phyloP scores from a whole-genome alignment of 2,797 vertebrate genomes.

The Meda fulgida region DNA sequence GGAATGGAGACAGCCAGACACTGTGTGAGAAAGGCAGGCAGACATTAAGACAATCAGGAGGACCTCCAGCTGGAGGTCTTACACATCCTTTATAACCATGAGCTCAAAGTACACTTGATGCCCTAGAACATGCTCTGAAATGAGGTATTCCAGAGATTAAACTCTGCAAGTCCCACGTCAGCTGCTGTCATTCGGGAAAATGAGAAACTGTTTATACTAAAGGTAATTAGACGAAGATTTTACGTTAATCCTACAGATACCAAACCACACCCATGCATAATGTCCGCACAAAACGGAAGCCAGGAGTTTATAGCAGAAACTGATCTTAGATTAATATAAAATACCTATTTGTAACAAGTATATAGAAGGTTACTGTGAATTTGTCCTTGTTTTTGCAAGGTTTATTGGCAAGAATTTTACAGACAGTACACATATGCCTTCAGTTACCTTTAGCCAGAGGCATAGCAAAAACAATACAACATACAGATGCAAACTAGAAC shows the following conservation, averaged over 20 bases:
- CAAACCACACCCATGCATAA: slow-evolving; percentile 2
- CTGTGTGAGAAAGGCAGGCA: slow-evolving; percentile 43
- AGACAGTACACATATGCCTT: slow-evolving; percentile 21
- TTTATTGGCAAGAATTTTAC: not conserved
- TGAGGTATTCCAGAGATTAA: slow-evolving; percentile 12
- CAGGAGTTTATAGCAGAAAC: not conserved
- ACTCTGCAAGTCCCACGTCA: not conserved
- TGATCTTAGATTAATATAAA: slow-evolving; percentile 6
- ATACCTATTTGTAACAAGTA: not conserved
- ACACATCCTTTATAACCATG: slow-evolving; percentile 31
- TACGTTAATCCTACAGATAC: slow-evolving; percentile 25
- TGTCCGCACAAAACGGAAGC: slow-evolving; percentile 3
- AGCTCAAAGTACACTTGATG: slow-evolving; percentile 31
- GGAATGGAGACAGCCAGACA: slow-evolving; percentile 25
- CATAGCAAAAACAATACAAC: not conserved
- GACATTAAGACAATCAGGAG: slow-evolving; percentile 23
- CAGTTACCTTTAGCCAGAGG: not conserved
- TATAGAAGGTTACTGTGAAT: not conserved
- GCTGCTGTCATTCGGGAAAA: slow-evolving; percentile 22
- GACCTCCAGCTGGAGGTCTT: slow-evolving; percentile 38
- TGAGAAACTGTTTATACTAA: slow-evolving; percentile 14
- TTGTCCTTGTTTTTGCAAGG: not conserved
- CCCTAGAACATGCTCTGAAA: slow-evolving; percentile 23
- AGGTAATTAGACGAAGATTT: slow-evolving; percentile 9
- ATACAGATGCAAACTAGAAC: slow-evolving; percentile 42